Evolutionary conservation across 2,113 vertebrate species (phyloP).

Genomic region (Beaufortia kweichowensis): DNA sequence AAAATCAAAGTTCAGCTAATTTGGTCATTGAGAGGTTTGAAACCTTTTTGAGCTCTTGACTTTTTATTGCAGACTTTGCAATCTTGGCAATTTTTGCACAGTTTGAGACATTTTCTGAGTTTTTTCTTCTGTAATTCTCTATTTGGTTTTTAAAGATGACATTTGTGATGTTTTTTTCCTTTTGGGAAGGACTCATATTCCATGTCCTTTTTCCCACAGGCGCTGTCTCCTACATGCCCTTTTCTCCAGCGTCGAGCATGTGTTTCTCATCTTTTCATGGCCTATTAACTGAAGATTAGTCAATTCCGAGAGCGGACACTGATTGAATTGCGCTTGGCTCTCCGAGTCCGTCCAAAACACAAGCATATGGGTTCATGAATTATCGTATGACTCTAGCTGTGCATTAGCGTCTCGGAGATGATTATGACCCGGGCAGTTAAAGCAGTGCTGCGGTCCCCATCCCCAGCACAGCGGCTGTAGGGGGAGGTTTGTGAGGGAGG

Average conservation of each 20-base stretch:
- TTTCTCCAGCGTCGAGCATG: slow-evolving; percentile 17
- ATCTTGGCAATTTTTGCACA: too few species aligned
- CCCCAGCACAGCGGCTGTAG: slow-evolving; percentile 58
- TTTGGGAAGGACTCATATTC: neutral
- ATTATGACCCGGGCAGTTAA: slow-evolving; percentile 52
- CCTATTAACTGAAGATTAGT: slow-evolving; percentile 43
- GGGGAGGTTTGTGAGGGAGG: slow-evolving; percentile 65
- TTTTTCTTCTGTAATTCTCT: too few species aligned
- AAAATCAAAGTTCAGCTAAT: too few species aligned
- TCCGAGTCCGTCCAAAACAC: slow-evolving; percentile 27
- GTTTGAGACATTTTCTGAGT: too few species aligned
- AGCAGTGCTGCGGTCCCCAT: slow-evolving; percentile 46
- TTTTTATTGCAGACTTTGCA: too few species aligned
- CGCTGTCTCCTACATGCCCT: neutral
- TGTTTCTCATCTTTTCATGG: slow-evolving; percentile 54
- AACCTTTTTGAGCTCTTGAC: too few species aligned
- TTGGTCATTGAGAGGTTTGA: too few species aligned
- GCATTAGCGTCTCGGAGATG: slow-evolving; percentile 52
- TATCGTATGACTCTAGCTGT: slow-evolving; percentile 50
- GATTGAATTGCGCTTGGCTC: slow-evolving; percentile 48
- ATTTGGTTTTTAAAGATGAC: neutral
- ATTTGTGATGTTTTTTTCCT: neutral
- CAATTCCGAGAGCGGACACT: slow-evolving; percentile 48
- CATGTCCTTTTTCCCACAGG: neutral
- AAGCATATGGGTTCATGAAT: slow-evolving; percentile 54